Evolutionary conservation across 1,140 invertebrate species (phyloP).

Genomic region (Rhyacophila brunnea): DNA sequence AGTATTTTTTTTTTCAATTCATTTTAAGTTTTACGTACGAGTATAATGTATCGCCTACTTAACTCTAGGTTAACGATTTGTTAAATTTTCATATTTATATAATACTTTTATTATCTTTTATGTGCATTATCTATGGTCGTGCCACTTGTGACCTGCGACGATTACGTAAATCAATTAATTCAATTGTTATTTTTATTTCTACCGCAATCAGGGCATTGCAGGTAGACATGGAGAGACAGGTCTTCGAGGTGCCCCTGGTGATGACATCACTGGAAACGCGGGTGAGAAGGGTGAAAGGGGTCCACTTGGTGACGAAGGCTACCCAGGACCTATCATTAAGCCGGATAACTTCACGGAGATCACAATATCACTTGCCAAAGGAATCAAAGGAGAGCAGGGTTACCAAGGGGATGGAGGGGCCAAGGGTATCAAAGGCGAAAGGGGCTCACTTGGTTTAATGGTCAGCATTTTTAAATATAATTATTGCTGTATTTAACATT

Average conservation of each 20-base stretch:
- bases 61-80: too few relatives aligned
- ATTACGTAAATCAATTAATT: too few relatives aligned
- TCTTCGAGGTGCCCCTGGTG: conserved; percentile 56
- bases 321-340: conserved; percentile 34
- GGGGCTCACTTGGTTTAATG: conserved; percentile 53
- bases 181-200: too few relatives aligned
- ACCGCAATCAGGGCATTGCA: conserved; percentile 44
- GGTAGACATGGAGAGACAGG: conserved; percentile 61
- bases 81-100: too few relatives aligned
- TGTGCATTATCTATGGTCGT: too few relatives aligned
- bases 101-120: too few relatives aligned
- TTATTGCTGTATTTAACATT: too few relatives aligned
- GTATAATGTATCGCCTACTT: too few relatives aligned
- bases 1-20: too few relatives aligned
- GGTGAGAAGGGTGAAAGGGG: conserved; percentile 61
- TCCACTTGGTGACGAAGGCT: conserved; percentile 45
- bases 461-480: conserved; percentile 43
- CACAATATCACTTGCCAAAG: conserved; percentile 45
- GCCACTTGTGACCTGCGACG: too few relatives aligned
- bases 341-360: conserved; percentile 36
- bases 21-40: too few relatives aligned
- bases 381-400: conserved; percentile 49
- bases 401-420: conserved; percentile 44
- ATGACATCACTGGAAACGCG: conserved; percentile 52
- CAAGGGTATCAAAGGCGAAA: conserved; percentile 60